Base-by-base conservation (phyloP, 1,140 invertebrate genomes). In the Ceratoteleas bidentatus region DNA sequence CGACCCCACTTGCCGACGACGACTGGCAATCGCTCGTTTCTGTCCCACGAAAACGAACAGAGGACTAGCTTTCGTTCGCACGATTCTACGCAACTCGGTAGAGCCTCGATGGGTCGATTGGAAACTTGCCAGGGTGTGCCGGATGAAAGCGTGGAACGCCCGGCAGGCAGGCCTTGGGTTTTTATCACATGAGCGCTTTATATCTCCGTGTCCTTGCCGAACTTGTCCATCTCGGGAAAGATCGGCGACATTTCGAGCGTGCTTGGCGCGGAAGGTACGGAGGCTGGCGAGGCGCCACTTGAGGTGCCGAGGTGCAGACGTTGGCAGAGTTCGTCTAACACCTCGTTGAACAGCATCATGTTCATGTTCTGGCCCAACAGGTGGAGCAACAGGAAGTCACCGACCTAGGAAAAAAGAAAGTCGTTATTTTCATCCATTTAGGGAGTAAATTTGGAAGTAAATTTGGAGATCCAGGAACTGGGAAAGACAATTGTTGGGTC, bases 301-400 rank as follows among this genome's bases (percentile, higher is more conserved):
- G 95, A 94, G 54, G 95, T 96, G 6, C 94, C 94, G 43, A 95
- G 90, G 64, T 95, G 95, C 24, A 96, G 89, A 54, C 93, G 92
- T 79, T 93, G 92, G 53, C 92, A 93, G 0, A 94, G 85, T 64
- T 94, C 93, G 16, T 94, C 92, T 81, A 97, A 85, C 62, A 96
- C 93, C 84, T 97, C 96, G 38, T 94, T 94, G 88, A 96, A 97
- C 15, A 95, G 92, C 91, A 95, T 93, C 84, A 96, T 92, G 85
- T 96, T 96, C 91, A 97, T 94, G 88, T 98, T 98, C 87, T 97
- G 96, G 32, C 96, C 95, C 8, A 97, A 89, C 38, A 97, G 89
- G 85, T 96, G 96, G 36, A 97, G 89, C 52, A 98, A 90, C 47
- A 97, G 92, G 90, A 97, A 97, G 86, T 97, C 96, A 32, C 96